Percentiles rank a stretch among this genome's conserved stretches.
phyloP scores from a whole-genome alignment of 2,113 vertebrate genomes.

The Cranoglanis bouderius region DNA sequence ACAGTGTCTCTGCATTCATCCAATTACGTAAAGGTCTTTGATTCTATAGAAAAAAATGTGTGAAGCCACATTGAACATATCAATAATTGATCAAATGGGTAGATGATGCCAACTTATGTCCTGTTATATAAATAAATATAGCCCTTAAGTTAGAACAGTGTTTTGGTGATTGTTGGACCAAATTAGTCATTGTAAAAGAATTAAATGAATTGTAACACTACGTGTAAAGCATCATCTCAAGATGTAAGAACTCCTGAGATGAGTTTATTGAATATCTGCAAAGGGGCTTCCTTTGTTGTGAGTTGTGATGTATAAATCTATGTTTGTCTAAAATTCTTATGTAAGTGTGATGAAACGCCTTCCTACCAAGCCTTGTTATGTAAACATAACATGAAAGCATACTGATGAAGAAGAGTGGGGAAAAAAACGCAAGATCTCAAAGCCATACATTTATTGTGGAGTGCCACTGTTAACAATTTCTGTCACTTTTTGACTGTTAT shows the following conservation, averaged over 20 bases:
- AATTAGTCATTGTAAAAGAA: conserved; percentile 52
- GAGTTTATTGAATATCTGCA: conserved; percentile 50
- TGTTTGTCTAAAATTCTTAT: conserved; percentile 38
- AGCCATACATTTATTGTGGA: conserved; percentile 45
- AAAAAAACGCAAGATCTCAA: not conserved
- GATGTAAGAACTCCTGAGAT: conserved; percentile 47
- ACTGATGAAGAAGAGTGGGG: not conserved
- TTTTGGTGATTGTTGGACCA: conserved; percentile 57
- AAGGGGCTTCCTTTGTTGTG: conserved; percentile 54
- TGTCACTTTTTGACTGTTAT: conserved; percentile 21
- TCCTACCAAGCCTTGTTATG: conserved; percentile 5
- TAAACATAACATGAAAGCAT: conserved; percentile 30
- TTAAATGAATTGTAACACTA: conserved; percentile 28
- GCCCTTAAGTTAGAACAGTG: conserved; percentile 42
- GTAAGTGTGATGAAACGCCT: conserved; percentile 23
- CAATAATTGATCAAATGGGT: conserved; percentile 31
- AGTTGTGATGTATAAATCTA: conserved; percentile 47
- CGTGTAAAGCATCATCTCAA: conserved; percentile 48
- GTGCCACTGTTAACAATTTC: conserved; percentile 38
- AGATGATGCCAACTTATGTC: not conserved
- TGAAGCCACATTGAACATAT: conserved; percentile 19
- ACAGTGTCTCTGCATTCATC: conserved; percentile 32
- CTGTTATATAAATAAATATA: conserved; percentile 26
- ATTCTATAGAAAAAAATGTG: conserved; percentile 2
- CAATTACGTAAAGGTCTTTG: conserved; percentile 1